A percentile compares a stretch with the other conserved stretches of the same genome.
Conservation (phyloP, 2,797 vertebrate species). For the Sebastes reedi region DNA sequence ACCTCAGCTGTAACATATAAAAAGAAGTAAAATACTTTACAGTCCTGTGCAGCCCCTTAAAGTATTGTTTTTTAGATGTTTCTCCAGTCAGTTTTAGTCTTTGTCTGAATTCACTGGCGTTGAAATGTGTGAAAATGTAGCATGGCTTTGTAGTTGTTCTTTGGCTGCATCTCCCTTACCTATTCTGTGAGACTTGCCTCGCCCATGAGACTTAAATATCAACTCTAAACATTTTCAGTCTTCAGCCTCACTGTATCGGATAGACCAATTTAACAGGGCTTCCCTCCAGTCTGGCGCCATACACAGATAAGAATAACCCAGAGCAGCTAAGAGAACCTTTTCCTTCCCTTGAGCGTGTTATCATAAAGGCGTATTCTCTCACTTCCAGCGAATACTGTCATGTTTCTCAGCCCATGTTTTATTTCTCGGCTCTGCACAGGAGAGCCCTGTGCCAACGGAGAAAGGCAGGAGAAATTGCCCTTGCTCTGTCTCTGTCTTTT, state of each 20-base stretch:
- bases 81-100: not conserved
- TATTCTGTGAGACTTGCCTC: conserved; percentile 2
- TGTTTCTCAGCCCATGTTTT: conserved; percentile 62
- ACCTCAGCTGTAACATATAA: not conserved
- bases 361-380: conserved; percentile 68
- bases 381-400: conserved; percentile 62
- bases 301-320: conserved; percentile 57
- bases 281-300: conserved; percentile 43
- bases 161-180: not conserved
- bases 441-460: conserved; percentile 23
- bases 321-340: conserved; percentile 44
- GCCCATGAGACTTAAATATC: conserved; percentile 24
- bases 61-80: not conserved
- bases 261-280: conserved; percentile 45
- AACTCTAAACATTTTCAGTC: conserved; percentile 4
- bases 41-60: not conserved
- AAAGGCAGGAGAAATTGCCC: conserved; percentile 44
- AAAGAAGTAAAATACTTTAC: not conserved
- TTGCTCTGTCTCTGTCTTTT: conserved; percentile 38
- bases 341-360: conserved; percentile 53
- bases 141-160: not conserved
- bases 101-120: not conserved
- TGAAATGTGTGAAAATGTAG: not conserved
- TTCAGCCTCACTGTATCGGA: conserved; percentile 12
- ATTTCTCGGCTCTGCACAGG: conserved; percentile 49